Conservation (phyloP, 2,888 invertebrate genomes). For the Tenthredo amoena region DNA sequence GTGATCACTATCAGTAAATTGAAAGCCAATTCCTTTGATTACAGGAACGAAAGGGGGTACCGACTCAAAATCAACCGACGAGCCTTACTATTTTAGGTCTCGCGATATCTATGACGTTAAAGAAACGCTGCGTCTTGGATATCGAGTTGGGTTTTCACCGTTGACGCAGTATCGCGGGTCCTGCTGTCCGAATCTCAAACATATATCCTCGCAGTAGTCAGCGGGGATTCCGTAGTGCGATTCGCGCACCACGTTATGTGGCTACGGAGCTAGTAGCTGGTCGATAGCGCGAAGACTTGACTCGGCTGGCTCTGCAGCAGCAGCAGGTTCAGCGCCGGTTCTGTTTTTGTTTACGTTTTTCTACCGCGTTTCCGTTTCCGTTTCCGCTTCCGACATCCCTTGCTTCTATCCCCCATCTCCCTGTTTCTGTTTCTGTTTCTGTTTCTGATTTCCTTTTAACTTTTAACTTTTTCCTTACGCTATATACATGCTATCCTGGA, state of each 20-base stretch:
- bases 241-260: constrained; percentile 37
- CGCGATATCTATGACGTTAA: not conserved
- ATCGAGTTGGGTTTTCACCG: constrained; percentile 32
- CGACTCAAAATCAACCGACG: no score
- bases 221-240: not conserved
- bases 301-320: constrained; percentile 19
- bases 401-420: not conserved
- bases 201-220: not conserved
- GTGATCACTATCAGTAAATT: not conserved
- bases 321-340: constrained; percentile 28
- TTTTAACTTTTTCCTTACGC: not conserved
- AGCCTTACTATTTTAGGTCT: not conserved
- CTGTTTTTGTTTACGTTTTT: constrained; percentile 42
- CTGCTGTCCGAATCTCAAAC: not conserved
- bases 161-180: constrained; percentile 2
- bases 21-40: not conserved
- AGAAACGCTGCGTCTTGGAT: not conserved
- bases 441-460: not conserved
- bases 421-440: not conserved
- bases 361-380: constrained; percentile 41
- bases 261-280: constrained; percentile 27
- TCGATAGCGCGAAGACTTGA: constrained; percentile 38
- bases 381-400: constrained; percentile 41
- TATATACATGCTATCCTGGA: not conserved
- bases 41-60: not conserved